Evolutionary conservation across 2,113 vertebrate genomes (phyloP), one percentile per base, ranked within the genome.

Genomic region (Haliaeetus leucogaster): DNA sequence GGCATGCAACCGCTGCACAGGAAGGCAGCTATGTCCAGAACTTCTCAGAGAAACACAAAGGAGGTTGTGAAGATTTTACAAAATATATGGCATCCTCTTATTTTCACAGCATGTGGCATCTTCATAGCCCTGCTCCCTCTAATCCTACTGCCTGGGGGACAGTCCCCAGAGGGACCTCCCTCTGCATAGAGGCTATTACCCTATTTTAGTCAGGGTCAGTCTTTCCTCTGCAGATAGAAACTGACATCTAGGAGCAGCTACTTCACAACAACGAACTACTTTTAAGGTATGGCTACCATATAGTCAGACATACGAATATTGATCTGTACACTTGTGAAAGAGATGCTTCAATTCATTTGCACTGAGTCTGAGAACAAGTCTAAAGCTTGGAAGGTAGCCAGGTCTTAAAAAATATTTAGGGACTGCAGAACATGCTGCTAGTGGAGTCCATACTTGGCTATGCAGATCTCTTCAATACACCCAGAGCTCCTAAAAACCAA

Each of bases 261-360:
- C 29, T 52, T 73, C 40, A 71, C 36, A 73, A 7, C 45, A 89
- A 10, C 3, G 1, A 82, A 80, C 50, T 56, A 40, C 19, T 62
- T 80, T 16, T 52, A 84, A 84, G 55, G 34, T 34, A 42, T 66
- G 29, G 62, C 25, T 71, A 40, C 32, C 55, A 48, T 7, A 59
- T 5, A 53, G 45, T 36, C 76, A 50, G n/a, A 59, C 20, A 58
- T 55, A 13, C 2, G 4, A 83, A 86, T 62, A 76, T 3, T 36
- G 40, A 83, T 56, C 52, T 36, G 13, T 13, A 67, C 30, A 62
- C 11, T 67, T 0, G 0, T 21, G 38, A 48, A 83, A 52, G 16
- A 86, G 30, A 62, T n/a, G 34, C 15, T 87, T 90, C 36, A n/a
- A 43, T 10, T 48, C n/a, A 84, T 67, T 58, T 72, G 52, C 34